Base-by-base conservation (phyloP, 2,797 vertebrate genomes). In the Enteromius fasciolatus region DNA sequence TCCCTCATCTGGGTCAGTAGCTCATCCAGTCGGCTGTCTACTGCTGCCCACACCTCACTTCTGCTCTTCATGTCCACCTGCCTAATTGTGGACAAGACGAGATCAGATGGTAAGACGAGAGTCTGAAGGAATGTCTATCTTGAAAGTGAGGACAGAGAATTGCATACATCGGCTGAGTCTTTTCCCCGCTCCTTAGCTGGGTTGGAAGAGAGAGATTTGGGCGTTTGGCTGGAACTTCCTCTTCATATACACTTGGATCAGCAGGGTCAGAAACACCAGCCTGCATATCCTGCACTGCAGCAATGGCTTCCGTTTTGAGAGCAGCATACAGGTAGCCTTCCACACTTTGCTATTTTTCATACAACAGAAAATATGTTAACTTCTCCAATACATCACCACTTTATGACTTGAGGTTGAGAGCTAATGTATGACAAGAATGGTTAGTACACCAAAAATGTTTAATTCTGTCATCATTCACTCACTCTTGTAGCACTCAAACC, bases 251-350 rank as follows among this genome's bases (percentile, higher is more conserved):
- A 85, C 83, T 90, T 0, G 78, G 74, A 59, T 88, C 84, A 77
- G 91, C 89, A n/a, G 86, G 87, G 79, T 92, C 91, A 57, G 87
- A 89, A 57, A 78, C 86, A 44, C 91, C 86, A 36, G 84, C 79
- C 33, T 89, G 90, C 41, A 87, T 81, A 41, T 94, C 93, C 86
- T 93, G 92, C 67, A 93, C 82, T 83, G 93, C 89, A 72, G 90
- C 83, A 76, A 92, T 87, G 0, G 90, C 89, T 88, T 98, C 96
- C 1, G 93, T 92, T 91, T 93, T 95, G 41, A 99, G 88, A 0
- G 93, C 96, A 15, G 93, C 90, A 87, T 91, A 94, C 79, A 99
- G 93, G 76, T 96, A 97, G 12, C 94, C 95, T 88, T 97, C 92
- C 11, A 96, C 92, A 76, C 95, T 96, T 97, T 99, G 90, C 57